Evolutionary conservation across 1,140 invertebrate genomes (phyloP).

Genomic region (Plectrocnemia conspersa): DNA sequence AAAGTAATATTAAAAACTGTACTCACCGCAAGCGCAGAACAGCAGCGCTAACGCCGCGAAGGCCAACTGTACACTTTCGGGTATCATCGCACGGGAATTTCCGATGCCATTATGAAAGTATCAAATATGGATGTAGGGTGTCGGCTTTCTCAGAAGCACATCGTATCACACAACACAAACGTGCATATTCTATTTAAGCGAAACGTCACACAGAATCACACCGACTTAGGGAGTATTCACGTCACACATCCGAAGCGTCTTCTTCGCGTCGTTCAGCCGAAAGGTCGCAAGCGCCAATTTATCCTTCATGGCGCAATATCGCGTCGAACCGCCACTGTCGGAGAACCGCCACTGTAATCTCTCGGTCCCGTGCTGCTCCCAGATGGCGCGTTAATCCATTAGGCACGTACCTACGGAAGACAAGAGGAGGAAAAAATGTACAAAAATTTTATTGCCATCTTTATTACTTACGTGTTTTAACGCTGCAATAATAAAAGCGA

Average conservation of each 20-base stretch:
- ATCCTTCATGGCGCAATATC: not conserved
- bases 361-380: not conserved
- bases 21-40: conserved; percentile 19
- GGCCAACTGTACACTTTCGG: conserved; percentile 18
- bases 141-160: too few species aligned
- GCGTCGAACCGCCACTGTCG: not conserved
- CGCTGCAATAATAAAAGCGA: conserved; percentile 14
- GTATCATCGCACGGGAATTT: conserved; percentile 15
- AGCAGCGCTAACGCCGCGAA: conserved; percentile 19
- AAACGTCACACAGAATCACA: too few species aligned
- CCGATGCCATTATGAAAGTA: not conserved
- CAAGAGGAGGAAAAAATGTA: conserved; percentile 2
- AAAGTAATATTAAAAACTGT: not conserved
- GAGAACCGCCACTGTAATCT: not conserved
- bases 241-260: too few species aligned
- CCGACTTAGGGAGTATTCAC: too few species aligned
- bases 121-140: too few species aligned
- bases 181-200: too few species aligned
- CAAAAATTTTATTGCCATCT: conserved; percentile 10
- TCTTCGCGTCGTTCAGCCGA: too few species aligned
- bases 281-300: not conserved
- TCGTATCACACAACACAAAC: too few species aligned
- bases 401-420: conserved; percentile 9
- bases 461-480: conserved; percentile 19
- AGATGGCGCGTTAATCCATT: conserved; percentile 12